A percentile compares a stretch with the other conserved stretches of the same genome.
These are phyloP conservation scores for Emydura subglobosa DNA, from an alignment of 2,113 vertebrate species.

Conservation along the genomic window DNA sequence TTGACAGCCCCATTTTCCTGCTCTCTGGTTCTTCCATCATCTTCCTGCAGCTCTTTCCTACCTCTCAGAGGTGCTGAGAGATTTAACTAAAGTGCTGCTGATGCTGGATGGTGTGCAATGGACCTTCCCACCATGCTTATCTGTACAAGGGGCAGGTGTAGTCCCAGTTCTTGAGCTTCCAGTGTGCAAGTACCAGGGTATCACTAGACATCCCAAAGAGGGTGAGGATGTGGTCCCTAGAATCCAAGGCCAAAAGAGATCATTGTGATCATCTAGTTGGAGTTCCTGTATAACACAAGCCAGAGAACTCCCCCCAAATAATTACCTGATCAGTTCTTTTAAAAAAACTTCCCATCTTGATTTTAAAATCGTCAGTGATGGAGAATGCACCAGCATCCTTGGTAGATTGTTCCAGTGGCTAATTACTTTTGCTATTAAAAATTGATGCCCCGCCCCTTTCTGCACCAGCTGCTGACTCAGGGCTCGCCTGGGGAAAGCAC, in stretches of 20 bases:
- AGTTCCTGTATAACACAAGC: no score
- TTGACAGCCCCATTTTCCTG: neutral
- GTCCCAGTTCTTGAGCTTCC: neutral
- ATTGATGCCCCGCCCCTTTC: no score
- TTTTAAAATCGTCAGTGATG: no score
- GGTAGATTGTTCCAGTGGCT: no score
- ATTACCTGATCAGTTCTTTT: no score
- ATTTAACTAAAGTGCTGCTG: neutral
- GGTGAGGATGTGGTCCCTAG: neutral
- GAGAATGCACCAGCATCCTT: no score
- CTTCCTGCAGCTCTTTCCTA: neutral
- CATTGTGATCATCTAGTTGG: neutral
- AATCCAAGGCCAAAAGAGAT: neutral
- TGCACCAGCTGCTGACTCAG: no score
- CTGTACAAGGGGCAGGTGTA: neutral
- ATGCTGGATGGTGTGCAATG: neutral
- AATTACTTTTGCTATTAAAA: no score
- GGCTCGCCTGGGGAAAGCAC: neutral
- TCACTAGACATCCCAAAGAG: neutral
- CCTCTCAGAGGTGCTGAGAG: neutral
- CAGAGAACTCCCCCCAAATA: no score
- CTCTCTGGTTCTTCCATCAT: neutral
- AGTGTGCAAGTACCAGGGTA: neutral
- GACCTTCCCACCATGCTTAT: neutral
- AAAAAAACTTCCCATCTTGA: no score